phyloP scores from a whole-genome alignment of 2,113 vertebrate species.

The Polypterus bichir region DNA sequence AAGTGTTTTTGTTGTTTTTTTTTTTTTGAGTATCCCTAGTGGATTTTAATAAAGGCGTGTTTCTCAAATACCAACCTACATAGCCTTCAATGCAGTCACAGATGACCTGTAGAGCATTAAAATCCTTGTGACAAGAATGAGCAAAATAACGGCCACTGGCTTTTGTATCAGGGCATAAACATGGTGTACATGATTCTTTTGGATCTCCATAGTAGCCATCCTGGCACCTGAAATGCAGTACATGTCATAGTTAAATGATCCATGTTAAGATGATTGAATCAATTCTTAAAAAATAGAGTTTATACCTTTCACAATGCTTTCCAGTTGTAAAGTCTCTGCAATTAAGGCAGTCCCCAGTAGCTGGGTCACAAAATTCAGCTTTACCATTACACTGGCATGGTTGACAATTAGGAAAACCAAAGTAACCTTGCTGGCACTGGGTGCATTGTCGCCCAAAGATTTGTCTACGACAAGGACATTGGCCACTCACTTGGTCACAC shows the following conservation, averaged over 20 bases:
- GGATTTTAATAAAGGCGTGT: too few species aligned
- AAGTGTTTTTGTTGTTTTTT: too few species aligned
- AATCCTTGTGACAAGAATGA: constrained; percentile 52
- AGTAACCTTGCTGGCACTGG: constrained; percentile 50
- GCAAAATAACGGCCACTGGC: constrained; percentile 61
- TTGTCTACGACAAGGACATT: constrained; percentile 55
- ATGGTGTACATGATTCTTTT: constrained; percentile 53
- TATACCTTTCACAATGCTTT: constrained; percentile 56
- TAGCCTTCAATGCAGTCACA: constrained; percentile 61
- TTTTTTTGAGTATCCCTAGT: too few species aligned
- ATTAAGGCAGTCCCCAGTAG: constrained; percentile 47
- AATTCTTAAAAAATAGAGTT: background rate
- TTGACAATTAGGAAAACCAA: constrained; percentile 62
- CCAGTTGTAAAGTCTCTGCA: constrained; percentile 53
- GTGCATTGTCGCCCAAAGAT: constrained; percentile 52
- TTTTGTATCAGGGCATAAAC: constrained; percentile 57
- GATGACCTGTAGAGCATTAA: constrained; percentile 37
- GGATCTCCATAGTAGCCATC: constrained; percentile 66
- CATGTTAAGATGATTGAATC: background rate
- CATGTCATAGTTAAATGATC: constrained; percentile 9
- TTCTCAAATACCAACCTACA: constrained; percentile 40
- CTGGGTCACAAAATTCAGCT: constrained; percentile 50
- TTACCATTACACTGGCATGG: constrained; percentile 56
- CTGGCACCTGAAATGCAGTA: constrained; percentile 51
- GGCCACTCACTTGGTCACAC: constrained; percentile 64